phyloP scores from a whole-genome alignment of 1,140 invertebrate species.

The Formica exsecta region DNA sequence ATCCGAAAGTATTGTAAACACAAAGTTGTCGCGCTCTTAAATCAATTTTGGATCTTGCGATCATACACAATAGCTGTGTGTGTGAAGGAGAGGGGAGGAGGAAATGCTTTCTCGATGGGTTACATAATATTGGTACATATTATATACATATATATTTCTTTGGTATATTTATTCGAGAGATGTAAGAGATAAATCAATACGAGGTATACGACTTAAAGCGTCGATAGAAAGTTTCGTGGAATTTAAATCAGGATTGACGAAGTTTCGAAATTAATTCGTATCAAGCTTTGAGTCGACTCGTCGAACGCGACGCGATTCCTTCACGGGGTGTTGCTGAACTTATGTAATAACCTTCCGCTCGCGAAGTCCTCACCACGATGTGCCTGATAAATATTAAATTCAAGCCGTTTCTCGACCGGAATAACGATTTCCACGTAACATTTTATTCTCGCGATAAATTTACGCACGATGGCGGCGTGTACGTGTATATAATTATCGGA shows the following conservation, averaged over 20 bases:
- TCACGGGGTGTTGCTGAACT: constrained; percentile 67
- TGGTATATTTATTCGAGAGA: neutral
- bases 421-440: constrained; percentile 69
- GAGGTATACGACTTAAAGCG: constrained; percentile 29
- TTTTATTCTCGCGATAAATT: constrained; percentile 19
- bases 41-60: neutral
- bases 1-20: constrained; percentile 32
- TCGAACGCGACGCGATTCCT: constrained; percentile 75
- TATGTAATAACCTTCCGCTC: constrained; percentile 72
- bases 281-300: constrained; percentile 75
- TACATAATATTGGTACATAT: no score
- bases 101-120: no score
- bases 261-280: constrained; percentile 79
- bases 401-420: constrained; percentile 60
- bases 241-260: constrained; percentile 83
- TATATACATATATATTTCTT: no score
- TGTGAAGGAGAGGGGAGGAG: no score
- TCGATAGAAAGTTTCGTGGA: constrained; percentile 77
- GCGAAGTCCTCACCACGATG: constrained; percentile 61
- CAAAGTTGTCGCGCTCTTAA: constrained; percentile 39
- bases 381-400: constrained; percentile 78
- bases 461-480: neutral
- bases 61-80: neutral
- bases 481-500: no score
- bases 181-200: constrained; percentile 53